Percentiles rank a stretch among this genome's conserved stretches.
These are phyloP conservation scores for Henricia sp. DNA, from an alignment of 53 echinoderm and acorn worm species.

Conservation along the genomic window DNA sequence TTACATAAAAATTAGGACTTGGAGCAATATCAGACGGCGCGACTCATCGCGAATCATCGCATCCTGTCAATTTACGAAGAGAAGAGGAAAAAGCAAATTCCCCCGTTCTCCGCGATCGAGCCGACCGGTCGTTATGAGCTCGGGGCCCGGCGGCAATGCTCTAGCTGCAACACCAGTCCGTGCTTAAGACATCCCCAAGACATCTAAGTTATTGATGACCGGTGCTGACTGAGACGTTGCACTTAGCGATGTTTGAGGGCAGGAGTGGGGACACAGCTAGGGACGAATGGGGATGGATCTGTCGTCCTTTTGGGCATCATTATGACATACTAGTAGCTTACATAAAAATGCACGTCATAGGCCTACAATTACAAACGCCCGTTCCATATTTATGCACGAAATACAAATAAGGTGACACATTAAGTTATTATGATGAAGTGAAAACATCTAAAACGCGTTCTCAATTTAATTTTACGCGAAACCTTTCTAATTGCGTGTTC, in stretches of 20 bases:
- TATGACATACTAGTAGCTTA: too few species aligned
- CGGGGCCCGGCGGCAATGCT: neutral
- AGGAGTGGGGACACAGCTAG: neutral
- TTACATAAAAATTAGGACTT: too few species aligned
- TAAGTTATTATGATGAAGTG: too few species aligned
- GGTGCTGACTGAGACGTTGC: neutral
- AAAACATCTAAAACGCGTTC: too few species aligned
- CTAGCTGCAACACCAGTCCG: neutral
- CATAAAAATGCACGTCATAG: too few species aligned
- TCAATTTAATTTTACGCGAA: too few species aligned
- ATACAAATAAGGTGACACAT: too few species aligned
- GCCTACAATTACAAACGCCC: too few species aligned
- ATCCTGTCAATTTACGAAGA: neutral
- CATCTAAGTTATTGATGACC: neutral
- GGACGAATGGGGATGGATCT: neutral
- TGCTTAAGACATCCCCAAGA: neutral
- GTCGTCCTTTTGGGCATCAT: neutral
- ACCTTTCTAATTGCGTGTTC: too few species aligned
- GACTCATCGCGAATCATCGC: neutral
- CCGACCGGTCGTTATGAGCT: neutral
- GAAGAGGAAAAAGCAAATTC: neutral
- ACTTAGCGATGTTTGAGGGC: neutral
- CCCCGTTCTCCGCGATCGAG: neutral
- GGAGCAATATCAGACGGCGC: too few species aligned
- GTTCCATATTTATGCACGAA: too few species aligned